Base-by-base conservation (phyloP, 2,888 invertebrate genomes). In the Chaitophorus viminalis region DNA sequence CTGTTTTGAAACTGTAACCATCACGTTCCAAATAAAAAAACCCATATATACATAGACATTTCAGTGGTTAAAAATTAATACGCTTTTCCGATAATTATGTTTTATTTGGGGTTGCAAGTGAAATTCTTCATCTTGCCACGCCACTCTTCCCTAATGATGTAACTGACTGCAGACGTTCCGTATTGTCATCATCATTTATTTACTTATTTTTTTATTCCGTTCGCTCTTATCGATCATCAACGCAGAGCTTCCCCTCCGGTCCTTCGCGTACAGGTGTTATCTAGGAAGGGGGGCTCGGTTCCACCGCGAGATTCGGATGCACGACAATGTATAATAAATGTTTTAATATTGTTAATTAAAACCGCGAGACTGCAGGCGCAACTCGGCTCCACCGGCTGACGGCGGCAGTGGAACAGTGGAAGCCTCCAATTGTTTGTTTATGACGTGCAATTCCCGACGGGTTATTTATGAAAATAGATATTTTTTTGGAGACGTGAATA, bases 381-480 rank as follows among this genome's bases (percentile, higher is more conserved):
- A 54, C 60, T 60, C 60, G 60, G 5, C 60, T 60, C n/a, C n/a
- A n/a, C 52, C 11, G 60, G 14, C 11, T 25, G 60, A 5, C 60
- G 8, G 11, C 60, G 60, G 60, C 3, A 4, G 54, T 2, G 54
- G 54, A 4, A 18, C 3, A 54, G 54, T 21, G 54, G 21, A 70
- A 25, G 14, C 25, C 33, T 54, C 82, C 9, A 54, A 82, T 74
- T 60, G 82, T 72, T 54, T 82, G 70, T n/a, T 52, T 17, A n/a
- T 33, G 52, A 82, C 72, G 70, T 52, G 52, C 17, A 33, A 72
- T 82, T 36, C n/a, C 52, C 54, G 46, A 72, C 21, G n/a, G 72
- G 18, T 81, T 81, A 33, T 82, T 74, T 82, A 82, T 36, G 54
- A 74, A 74, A 74, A 82, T 25, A 36, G 82, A 82, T 74, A 82